Conservation (phyloP, 2,888 invertebrate species). For the Drosophila borealis region DNA sequence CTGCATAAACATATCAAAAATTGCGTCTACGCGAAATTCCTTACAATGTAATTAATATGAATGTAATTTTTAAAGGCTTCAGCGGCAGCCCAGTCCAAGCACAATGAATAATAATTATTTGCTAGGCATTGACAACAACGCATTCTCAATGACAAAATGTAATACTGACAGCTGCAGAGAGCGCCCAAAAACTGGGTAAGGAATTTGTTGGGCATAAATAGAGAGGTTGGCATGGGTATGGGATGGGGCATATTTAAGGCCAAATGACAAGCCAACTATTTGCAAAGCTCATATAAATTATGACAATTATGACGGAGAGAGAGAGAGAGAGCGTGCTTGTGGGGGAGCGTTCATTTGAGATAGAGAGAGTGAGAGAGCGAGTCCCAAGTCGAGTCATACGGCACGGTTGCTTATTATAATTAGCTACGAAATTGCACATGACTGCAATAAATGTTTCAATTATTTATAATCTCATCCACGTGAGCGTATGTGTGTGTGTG, state of each 20-base stretch:
- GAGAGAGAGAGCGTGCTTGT: constrained; percentile 16
- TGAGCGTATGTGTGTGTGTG: constrained; percentile 13
- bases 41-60: constrained; percentile 29
- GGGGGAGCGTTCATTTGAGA: not conserved
- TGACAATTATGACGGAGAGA: constrained; percentile 63
- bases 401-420: constrained; percentile 68
- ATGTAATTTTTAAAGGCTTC: constrained; percentile 19
- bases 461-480: constrained; percentile 63
- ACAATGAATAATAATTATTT: constrained; percentile 53
- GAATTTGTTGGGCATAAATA: constrained; percentile 20
- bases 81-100: constrained; percentile 7
- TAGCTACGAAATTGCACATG: constrained; percentile 75
- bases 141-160: constrained; percentile 11
- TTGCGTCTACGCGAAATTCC: constrained; percentile 20
- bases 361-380: not conserved
- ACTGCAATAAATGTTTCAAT: constrained; percentile 79
- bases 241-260: constrained; percentile 7
- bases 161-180: constrained; percentile 51
- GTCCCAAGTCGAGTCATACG: constrained; percentile 19
- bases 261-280: constrained; percentile 30
- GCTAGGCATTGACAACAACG: constrained; percentile 41
- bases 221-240: constrained; percentile 1
- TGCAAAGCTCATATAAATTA: constrained; percentile 62
- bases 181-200: constrained; percentile 37
- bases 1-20: constrained; percentile 35